These are phyloP conservation scores for Himalopsyche kuldschensis DNA, from an alignment of 2,888 invertebrate genomes.

Conservation along the genomic window DNA sequence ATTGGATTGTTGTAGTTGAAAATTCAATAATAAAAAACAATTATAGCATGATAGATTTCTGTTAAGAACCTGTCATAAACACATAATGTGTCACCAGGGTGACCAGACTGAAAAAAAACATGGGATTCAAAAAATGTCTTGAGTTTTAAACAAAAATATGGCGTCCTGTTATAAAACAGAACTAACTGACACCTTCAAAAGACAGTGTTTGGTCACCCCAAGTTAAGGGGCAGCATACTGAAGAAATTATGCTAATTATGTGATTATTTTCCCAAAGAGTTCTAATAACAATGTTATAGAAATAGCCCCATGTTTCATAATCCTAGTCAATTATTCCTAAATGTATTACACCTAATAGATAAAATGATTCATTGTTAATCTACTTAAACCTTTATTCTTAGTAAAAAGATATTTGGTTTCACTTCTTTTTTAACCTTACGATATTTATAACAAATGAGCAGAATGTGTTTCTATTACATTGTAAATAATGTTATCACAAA, in stretches of 20 bases:
- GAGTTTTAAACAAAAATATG: too few species aligned
- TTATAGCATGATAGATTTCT: not conserved
- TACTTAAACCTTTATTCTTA: conserved; percentile 7
- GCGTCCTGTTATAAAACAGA: too few species aligned
- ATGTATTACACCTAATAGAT: not conserved
- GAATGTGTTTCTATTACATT: not conserved
- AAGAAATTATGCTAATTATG: not conserved
- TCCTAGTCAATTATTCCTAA: not conserved
- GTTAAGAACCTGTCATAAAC: not conserved
- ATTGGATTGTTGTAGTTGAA: not conserved
- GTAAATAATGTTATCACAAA: not conserved
- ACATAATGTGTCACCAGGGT: not conserved
- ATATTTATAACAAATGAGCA: not conserved
- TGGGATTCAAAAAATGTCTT: too few species aligned
- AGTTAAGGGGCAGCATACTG: not conserved
- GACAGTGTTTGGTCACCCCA: too few species aligned
- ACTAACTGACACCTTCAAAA: too few species aligned
- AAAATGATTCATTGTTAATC: not conserved
- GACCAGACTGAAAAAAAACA: too few species aligned
- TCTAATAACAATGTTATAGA: not conserved
- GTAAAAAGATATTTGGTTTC: conserved; percentile 13
- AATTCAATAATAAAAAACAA: not conserved
- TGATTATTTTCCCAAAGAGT: not conserved
- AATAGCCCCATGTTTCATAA: not conserved
- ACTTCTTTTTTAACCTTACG: not conserved